Base-by-base conservation (phyloP, 2,797 vertebrate species). In the Carduelis carduelis region DNA sequence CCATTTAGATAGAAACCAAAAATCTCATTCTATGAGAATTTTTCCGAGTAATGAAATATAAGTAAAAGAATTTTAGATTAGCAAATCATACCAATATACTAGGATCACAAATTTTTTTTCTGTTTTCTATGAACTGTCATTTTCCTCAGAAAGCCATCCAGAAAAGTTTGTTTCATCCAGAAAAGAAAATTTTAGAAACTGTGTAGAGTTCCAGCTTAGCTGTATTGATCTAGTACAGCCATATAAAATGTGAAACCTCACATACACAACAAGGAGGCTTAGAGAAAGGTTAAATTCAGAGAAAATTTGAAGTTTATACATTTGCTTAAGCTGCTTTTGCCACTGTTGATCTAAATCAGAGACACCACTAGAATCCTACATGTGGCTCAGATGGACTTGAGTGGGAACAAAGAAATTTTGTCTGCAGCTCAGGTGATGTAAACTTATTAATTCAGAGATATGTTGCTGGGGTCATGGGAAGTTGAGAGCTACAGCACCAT, bases 371-470 rank as follows among this genome's bases (percentile, higher is more conserved):
- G 27, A 65, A 20, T 56, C 39, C 28, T 59, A 50, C 9, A 35
- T 8, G 28, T 52, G 55, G 7, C 11, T 72, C 21, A 52, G 39
- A 49, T 53, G n/a, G n/a, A 50, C 27, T 71, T 46, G 2, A 0
- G 0, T 2, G 4, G 9, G 28, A 79, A 47, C 50, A 39, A 59
- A 65, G 50, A 85, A 14, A 22, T 5, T 68, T 55, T 80, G 13
- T 5, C n/a, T 7, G 17, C 4, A 32, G 14, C 6, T 8, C 21
- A 44, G 53, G 15, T 37, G 21, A 18, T 78, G 53, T 52, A 66
- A 83, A 83, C 5, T 9, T 30, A 28, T 70, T 24, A 46, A 66
- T 20, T 3, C 0, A 1, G n/a, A 6, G 26, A 28, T 0, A 0
- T 37, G 8, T 28, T 63, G 7, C 15, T 0, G 0, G 3, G 7